A percentile compares a stretch with the other conserved stretches of the same genome.
Evolutionary conservation across 2,888 invertebrate species (phyloP).

Genomic region (Oeneis ivallda): DNA sequence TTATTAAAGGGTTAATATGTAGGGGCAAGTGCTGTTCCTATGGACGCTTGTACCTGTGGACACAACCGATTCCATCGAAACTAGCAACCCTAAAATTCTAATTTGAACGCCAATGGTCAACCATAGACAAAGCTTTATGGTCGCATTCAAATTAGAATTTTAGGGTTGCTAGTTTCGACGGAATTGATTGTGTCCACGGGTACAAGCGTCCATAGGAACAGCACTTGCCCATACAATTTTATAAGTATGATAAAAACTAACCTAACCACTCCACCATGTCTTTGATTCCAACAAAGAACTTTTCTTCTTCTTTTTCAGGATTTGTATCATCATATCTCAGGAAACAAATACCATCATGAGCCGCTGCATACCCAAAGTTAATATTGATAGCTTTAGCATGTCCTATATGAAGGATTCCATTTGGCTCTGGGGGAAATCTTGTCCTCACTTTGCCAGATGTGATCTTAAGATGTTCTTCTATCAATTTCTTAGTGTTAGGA

Average conservation of each 20-base stretch:
- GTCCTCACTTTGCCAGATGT: conserved; percentile 95
- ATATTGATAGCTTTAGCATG: conserved; percentile 99
- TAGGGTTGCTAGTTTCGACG: no score
- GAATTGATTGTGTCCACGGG: no score
- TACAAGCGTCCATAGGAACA: no score
- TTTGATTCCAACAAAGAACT: conserved; percentile 96
- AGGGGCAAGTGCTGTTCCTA: no score
- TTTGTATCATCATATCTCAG: conserved; percentile 99
- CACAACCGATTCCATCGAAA: no score
- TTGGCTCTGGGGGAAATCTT: conserved; percentile 99
- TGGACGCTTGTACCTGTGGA: no score
- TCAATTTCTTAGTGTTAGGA: conserved; percentile 89
- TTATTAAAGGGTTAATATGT: no score
- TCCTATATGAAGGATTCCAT: conserved; percentile 99
- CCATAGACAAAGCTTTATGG: no score
- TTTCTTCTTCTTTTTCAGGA: conserved; percentile 99
- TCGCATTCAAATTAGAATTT: no score
- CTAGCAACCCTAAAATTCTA: no score
- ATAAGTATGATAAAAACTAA: conserved; percentile 48
- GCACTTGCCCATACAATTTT: no score
- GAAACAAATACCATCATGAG: conserved; percentile 92
- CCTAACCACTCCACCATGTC: conserved; percentile 99
- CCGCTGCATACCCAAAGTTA: conserved; percentile 99
- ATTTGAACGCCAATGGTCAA: no score
- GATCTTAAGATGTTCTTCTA: conserved; percentile 92